Base-by-base conservation (phyloP, 2,888 invertebrate genomes). In the Drosophila silvestris region DNA sequence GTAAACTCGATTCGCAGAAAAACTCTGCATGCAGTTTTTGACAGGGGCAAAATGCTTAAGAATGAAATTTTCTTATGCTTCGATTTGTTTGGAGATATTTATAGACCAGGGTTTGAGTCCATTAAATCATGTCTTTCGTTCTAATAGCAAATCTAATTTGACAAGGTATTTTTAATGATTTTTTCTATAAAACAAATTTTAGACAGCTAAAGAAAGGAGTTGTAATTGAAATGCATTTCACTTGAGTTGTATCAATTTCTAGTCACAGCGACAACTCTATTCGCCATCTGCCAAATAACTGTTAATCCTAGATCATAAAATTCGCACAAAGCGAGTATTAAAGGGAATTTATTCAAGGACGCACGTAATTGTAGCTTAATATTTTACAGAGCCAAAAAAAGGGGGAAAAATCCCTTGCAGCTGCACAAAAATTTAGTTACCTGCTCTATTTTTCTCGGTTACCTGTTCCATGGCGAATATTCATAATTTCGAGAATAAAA, bases 261-360 rank as follows among this genome's bases (percentile, higher is more conserved):
- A 2, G 22, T 4, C 0, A 26, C 28, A 12, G 53, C 26, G 68
- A 22, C 53, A 77, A 57, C 79, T 28, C 79, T 39, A 6, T 7
- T 35, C 16, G n/a, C 70, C 75, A 79, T 79, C 75, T 77, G 74
- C 4, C 30, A 22, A 66, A 37, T 77, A 79, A 79, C 77, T 70
- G 77, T 77, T 66, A 79, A 77, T 79, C 74, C 70, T 12, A n/a
- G 47, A 60, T 70, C 70, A 66, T 77, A 77, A 74, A 77, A 63
- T 33, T 50, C 26, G 39, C 56, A 7, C 32, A n/a, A 30, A 28
- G 47, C 47, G 9, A 47, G 16, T 37, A 28, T 28, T 26, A 26
- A 51, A 59, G 50, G n/a, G 33, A 19, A 41, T 57, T 22, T 50
- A n/a, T 22, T 41, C 61, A 56, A 39, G 59, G 66, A 28, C 39